Evolutionary conservation across 2,113 vertebrate genomes (phyloP).

Genomic region (Mesoclemmys tuberculata): DNA sequence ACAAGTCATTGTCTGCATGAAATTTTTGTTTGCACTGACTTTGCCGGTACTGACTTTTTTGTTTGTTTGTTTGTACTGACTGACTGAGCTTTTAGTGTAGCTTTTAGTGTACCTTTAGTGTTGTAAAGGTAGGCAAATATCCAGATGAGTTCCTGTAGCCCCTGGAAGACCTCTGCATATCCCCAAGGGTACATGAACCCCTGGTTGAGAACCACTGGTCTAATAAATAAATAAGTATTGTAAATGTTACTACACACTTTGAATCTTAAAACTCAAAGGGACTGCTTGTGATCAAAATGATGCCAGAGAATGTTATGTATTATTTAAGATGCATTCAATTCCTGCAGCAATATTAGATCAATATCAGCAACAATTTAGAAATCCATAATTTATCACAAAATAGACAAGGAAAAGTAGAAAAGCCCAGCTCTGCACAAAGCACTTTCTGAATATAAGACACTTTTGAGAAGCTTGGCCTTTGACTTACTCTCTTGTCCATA

Average conservation of each 20-base stretch:
- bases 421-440: background rate
- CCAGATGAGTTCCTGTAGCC: too few species aligned
- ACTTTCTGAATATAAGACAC: background rate
- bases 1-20: too few species aligned
- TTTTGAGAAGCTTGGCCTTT: background rate
- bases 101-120: too few species aligned
- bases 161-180: too few species aligned
- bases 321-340: background rate
- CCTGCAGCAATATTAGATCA: background rate
- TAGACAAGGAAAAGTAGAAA: background rate
- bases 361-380: background rate
- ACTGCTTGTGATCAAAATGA: background rate
- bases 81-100: too few species aligned
- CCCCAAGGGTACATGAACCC: too few species aligned
- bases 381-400: background rate
- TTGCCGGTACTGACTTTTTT: too few species aligned
- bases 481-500: background rate
- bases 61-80: too few species aligned
- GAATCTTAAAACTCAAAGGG: background rate
- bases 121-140: too few species aligned
- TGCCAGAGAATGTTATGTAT: background rate
- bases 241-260: constrained; percentile 20
- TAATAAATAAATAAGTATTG: background rate
- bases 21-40: too few species aligned
- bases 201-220: background rate